Base-by-base conservation (phyloP, 2,797 vertebrate genomes). In the Typhlichthys subterraneus region DNA sequence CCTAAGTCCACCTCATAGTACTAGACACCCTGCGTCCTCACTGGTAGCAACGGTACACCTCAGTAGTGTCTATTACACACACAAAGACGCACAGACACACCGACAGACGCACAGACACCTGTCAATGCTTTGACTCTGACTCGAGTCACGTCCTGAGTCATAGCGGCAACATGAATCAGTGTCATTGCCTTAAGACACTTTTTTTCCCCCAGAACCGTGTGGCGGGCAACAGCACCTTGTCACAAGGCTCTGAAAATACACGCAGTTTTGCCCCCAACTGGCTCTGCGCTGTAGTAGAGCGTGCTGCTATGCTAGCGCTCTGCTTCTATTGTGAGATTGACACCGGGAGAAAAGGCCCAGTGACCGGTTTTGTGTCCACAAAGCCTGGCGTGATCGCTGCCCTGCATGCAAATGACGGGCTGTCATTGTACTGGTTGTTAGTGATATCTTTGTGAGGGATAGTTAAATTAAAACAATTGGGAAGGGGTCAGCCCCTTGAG, bases 341-440 rank as follows among this genome's bases (percentile, higher is more conserved):
- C 63, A 73, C 49, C 12, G 2, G 61, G 62, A 73, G 61, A 47
- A 77, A 77, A 73, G 45, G 59, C 12, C 72, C 72, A 47, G 59
- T 73, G 75, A 11, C 38, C 68, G 12, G 49, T 57, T 83, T 83
- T 70, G 64, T 72, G 51, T 61, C 45, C 62, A 59, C 63, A 81
- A 85, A 81, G 81, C 67, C 53, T 42, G 61, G 55, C 53, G 70
- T 57, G 73, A 77, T 81, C 72, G 63, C 75, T 59, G 78, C 11
- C 61, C 58, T 88, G 89, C 86, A 91, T 93, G 82, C 87, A 87
- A 91, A 91, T 92, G 76, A 85, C 59, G 45, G 57, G 58, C 51
- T 15, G n/a, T 79, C 57, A 69, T 90, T 90, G 87, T 90, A 70
- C 59, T 48, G 12, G 65, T 62, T 76, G 71, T 76, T 81, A 87